phyloP scores from a whole-genome alignment of 2,113 vertebrate genomes.

The Strix uralensis region DNA sequence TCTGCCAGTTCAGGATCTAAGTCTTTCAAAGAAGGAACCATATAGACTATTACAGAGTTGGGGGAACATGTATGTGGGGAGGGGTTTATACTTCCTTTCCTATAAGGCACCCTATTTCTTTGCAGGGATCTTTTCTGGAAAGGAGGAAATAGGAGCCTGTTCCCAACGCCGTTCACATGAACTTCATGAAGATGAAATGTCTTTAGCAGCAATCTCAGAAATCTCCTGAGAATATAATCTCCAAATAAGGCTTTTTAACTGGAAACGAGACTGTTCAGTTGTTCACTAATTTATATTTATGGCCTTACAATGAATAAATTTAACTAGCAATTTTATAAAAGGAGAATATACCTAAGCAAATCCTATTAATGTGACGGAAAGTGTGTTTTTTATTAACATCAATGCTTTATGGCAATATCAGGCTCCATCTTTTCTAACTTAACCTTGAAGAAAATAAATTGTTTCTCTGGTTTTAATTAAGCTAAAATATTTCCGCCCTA shows the following conservation, averaged over 20 bases:
- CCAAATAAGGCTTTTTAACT: neutral
- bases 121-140: neutral
- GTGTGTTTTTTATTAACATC: neutral
- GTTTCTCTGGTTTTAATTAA: slow-evolving; percentile 1
- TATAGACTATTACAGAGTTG: neutral
- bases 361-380: neutral
- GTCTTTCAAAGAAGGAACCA: neutral
- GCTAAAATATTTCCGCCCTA: neutral
- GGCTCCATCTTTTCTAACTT: neutral
- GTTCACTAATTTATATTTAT: slow-evolving; percentile 12
- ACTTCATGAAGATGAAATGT: neutral
- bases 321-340: neutral
- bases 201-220: neutral
- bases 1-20: neutral
- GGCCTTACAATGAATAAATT: neutral
- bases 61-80: neutral
- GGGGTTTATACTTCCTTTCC: neutral
- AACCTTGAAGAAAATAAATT: slow-evolving; percentile 11
- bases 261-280: neutral
- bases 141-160: neutral
- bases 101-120: neutral
- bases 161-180: neutral
- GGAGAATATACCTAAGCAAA: neutral
- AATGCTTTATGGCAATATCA: neutral
- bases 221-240: neutral